Conservation (phyloP, 2,113 vertebrate species). For the Lagopus muta region DNA sequence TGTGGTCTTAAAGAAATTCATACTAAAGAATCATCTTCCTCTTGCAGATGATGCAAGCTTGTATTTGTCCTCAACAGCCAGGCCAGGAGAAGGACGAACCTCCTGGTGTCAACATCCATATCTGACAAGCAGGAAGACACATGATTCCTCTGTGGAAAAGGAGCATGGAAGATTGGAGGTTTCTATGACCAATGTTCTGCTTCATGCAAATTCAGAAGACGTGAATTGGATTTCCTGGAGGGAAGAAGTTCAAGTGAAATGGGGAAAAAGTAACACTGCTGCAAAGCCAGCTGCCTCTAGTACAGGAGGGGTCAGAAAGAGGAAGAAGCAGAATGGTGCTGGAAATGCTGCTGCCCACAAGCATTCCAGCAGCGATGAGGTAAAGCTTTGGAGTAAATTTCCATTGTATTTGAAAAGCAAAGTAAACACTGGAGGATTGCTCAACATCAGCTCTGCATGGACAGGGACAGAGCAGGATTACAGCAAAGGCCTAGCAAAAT, state of each 20-base stretch:
- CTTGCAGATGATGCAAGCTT: neutral
- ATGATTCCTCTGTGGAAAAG: neutral
- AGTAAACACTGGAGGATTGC: conserved; percentile 12
- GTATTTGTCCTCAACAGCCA: neutral
- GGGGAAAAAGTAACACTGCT: neutral
- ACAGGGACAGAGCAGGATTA: neutral
- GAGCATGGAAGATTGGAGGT: neutral
- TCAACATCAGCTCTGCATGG: neutral
- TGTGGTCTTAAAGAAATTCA: neutral
- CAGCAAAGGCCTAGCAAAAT: neutral
- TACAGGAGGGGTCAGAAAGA: neutral
- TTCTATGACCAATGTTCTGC: neutral
- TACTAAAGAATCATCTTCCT: fast-evolving
- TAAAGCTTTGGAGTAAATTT: conserved; percentile 57
- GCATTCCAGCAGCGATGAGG: neutral
- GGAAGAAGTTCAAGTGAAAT: neutral
- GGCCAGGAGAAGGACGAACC: neutral
- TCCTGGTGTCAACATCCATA: neutral
- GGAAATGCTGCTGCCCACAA: neutral
- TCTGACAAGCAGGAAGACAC: neutral
- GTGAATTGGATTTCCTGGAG: neutral
- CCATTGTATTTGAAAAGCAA: conserved; percentile 28
- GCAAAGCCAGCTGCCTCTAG: conserved; percentile 9
- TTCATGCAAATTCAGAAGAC: conserved; percentile 12
- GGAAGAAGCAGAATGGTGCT: neutral